Evolutionary conservation across 2,888 invertebrate species (phyloP).

Genomic region (Megastigmus dorsalis): DNA sequence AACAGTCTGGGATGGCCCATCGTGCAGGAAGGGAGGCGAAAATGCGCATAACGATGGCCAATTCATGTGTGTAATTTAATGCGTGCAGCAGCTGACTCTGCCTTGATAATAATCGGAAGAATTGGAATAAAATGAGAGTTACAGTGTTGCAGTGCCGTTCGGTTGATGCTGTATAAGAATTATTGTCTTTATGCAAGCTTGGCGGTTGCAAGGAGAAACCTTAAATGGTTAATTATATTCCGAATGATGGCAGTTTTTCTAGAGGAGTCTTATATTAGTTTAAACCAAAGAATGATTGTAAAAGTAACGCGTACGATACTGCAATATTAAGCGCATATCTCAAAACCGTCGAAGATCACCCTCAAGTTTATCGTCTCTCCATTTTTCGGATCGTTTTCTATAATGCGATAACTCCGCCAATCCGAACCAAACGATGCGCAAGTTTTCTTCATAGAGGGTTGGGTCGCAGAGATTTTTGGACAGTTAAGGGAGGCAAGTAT

Average conservation of each 20-base stretch:
- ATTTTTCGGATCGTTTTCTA: constrained; percentile 10
- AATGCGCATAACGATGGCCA: constrained; percentile 70
- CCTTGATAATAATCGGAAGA: too few species aligned
- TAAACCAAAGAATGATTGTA: too few species aligned
- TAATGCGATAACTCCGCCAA: background rate
- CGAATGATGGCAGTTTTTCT: too few species aligned
- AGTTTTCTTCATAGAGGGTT: background rate
- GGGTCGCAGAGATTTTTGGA: constrained; percentile 1
- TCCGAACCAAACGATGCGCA: background rate
- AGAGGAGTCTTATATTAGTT: too few species aligned
- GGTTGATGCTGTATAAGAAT: too few species aligned
- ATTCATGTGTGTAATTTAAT: constrained; percentile 60
- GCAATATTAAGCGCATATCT: too few species aligned
- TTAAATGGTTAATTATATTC: too few species aligned
- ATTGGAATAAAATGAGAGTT: too few species aligned
- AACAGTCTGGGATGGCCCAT: constrained; percentile 1
- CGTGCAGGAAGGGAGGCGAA: constrained; percentile 53
- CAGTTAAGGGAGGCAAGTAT: background rate
- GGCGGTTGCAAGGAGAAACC: too few species aligned
- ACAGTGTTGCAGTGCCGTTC: too few species aligned
- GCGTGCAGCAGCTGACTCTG: constrained; percentile 12
- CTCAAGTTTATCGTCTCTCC: background rate
- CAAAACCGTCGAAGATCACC: background rate
- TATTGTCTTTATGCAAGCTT: too few species aligned
- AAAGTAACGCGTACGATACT: too few species aligned